A percentile compares a stretch with the other conserved stretches of the same genome.
phyloP scores from a whole-genome alignment of 2,113 vertebrate genomes.

The Oxyura jamaicensis region DNA sequence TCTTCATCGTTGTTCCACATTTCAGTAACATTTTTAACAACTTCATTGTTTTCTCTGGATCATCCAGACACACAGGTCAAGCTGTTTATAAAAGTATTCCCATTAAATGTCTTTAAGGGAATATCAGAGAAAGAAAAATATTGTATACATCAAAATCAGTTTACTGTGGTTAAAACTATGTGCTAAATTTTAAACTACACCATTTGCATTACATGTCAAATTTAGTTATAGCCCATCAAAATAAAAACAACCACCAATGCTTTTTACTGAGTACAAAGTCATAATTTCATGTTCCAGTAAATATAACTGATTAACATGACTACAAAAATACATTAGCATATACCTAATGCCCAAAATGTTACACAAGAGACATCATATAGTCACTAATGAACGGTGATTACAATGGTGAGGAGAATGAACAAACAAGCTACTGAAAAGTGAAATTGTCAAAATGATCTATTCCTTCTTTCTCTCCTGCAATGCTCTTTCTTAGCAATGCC shows the following conservation, averaged over 20 bases:
- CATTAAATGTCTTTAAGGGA: background rate
- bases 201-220: background rate
- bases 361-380: background rate
- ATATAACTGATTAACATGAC: background rate
- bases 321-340: constrained; percentile 3
- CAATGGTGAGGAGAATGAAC: background rate
- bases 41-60: background rate
- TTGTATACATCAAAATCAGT: background rate
- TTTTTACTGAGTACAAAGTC: background rate
- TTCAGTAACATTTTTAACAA: background rate
- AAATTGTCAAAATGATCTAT: background rate
- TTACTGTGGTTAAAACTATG: background rate
- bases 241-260: background rate
- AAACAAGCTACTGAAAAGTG: background rate
- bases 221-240: background rate
- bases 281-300: constrained; percentile 40
- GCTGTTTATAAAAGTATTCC: background rate
- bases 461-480: background rate
- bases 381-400: constrained; percentile 19
- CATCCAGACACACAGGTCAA: background rate
- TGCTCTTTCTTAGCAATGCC: background rate
- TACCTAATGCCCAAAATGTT: background rate
- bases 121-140: background rate
- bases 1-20: background rate
- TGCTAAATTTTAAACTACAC: background rate